Evolutionary conservation across 2,888 invertebrate species (phyloP).

Genomic region (Drosophila cracens): DNA sequence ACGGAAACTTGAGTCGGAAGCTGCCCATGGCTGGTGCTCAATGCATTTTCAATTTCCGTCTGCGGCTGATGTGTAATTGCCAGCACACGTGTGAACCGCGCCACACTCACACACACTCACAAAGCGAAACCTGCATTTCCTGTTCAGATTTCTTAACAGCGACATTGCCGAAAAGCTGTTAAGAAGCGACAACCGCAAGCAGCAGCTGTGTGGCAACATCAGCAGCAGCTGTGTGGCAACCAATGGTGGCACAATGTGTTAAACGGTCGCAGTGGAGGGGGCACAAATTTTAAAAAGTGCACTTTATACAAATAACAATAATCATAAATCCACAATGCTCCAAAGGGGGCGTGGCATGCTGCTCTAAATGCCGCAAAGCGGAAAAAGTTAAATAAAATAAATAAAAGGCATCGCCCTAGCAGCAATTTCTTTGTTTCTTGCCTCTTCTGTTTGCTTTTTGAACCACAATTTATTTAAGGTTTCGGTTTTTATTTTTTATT

Average conservation of each 20-base stretch:
- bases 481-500: not conserved
- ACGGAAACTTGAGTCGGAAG: conserved; percentile 59
- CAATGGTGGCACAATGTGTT: conserved; percentile 59
- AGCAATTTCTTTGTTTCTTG: not conserved
- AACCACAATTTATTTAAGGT: conserved; percentile 3
- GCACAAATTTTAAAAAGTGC: conserved; percentile 3
- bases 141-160: conserved; percentile 37
- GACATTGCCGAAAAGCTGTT: conserved; percentile 19
- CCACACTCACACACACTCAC: conserved; percentile 1
- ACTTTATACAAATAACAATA: conserved; percentile 55
- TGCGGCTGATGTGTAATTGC: conserved; percentile 59
- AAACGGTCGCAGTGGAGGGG: conserved; percentile 1
- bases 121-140: conserved; percentile 26
- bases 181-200: conserved; percentile 16
- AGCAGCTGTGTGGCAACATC: conserved; percentile 3
- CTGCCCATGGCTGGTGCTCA: conserved; percentile 46
- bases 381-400: not conserved
- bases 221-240: conserved; percentile 16
- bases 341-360: conserved; percentile 29
- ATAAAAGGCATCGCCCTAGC: not conserved
- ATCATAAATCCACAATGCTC: conserved; percentile 47
- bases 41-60: conserved; percentile 66
- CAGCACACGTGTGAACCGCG: conserved; percentile 49
- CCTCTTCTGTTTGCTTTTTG: too few species aligned
- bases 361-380: conserved; percentile 13